phyloP scores from a whole-genome alignment of 2,113 vertebrate genomes.

The Megaceryle maxima region DNA sequence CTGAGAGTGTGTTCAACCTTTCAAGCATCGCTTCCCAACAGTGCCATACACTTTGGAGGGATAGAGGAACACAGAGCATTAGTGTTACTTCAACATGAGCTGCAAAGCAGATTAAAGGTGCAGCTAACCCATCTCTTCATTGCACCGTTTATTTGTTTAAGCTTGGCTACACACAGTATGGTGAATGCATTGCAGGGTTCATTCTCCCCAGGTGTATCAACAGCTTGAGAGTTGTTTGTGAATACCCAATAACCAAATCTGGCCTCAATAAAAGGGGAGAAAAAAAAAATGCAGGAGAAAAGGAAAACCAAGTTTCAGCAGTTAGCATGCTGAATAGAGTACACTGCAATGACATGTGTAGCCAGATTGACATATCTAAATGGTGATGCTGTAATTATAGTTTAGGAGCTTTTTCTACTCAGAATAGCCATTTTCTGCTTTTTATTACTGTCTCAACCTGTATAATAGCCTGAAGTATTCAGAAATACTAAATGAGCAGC shows the following conservation, averaged over 20 bases:
- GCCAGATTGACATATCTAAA: background rate
- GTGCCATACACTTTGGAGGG: accelerated
- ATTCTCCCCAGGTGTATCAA: background rate
- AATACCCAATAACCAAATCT: background rate
- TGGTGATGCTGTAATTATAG: background rate
- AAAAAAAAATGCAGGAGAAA: background rate
- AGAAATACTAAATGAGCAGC: background rate
- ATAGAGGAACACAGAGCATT: background rate
- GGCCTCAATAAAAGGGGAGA: background rate
- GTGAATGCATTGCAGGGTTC: background rate
- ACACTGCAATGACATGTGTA: background rate
- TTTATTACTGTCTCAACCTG: background rate
- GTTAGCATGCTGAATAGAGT: background rate
- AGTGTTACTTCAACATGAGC: background rate
- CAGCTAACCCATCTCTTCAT: background rate
- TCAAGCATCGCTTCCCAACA: background rate
- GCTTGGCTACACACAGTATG: background rate
- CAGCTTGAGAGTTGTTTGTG: background rate
- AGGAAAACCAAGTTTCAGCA: background rate
- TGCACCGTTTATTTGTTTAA: background rate
- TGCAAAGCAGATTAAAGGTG: background rate
- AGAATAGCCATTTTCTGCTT: background rate
- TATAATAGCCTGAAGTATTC: background rate
- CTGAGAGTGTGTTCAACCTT: background rate
- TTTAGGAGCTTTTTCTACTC: background rate